A percentile compares a stretch with the other conserved stretches of the same genome.
Conservation (phyloP, 2,888 invertebrate genomes). For the Neocrepidodera transversa region DNA sequence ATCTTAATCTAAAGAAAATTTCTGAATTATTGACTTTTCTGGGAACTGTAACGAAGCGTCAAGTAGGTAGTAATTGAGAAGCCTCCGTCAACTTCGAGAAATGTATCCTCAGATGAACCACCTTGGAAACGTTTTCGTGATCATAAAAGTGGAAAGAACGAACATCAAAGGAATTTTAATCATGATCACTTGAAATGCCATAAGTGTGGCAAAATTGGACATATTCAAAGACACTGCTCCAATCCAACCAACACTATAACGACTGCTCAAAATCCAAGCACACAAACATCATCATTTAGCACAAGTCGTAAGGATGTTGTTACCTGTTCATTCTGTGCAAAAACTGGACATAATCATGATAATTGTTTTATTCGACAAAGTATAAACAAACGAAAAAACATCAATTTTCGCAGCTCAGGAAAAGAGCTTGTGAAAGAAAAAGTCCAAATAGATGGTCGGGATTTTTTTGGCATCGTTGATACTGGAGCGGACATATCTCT, state of each 20-base stretch:
- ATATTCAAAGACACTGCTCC: background rate
- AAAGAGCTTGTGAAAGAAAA: slow-evolving; percentile 22
- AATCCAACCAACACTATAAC: too few relatives aligned
- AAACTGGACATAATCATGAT: too few relatives aligned
- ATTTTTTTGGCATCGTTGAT: slow-evolving; percentile 17
- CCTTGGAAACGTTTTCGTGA: background rate
- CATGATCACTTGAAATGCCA: too few relatives aligned
- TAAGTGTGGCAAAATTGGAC: background rate
- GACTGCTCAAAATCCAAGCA: too few relatives aligned
- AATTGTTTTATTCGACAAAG: slow-evolving; percentile 1
- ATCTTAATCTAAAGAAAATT: background rate
- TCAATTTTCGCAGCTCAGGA: background rate
- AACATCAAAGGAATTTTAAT: background rate
- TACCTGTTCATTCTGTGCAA: too few relatives aligned
- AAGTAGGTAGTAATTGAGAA: too few relatives aligned
- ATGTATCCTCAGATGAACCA: too few relatives aligned
- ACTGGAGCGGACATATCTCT: too few relatives aligned
- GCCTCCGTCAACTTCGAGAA: too few relatives aligned
- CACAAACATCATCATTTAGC: too few relatives aligned
- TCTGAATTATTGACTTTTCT: background rate
- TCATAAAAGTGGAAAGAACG: background rate
- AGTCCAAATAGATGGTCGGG: background rate
- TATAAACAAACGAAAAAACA: slow-evolving; percentile 8
- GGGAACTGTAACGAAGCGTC: background rate
- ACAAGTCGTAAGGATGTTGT: too few relatives aligned